Evolutionary conservation across 2,888 invertebrate species (phyloP).

Genomic region (Tromatobia lineatoria): DNA sequence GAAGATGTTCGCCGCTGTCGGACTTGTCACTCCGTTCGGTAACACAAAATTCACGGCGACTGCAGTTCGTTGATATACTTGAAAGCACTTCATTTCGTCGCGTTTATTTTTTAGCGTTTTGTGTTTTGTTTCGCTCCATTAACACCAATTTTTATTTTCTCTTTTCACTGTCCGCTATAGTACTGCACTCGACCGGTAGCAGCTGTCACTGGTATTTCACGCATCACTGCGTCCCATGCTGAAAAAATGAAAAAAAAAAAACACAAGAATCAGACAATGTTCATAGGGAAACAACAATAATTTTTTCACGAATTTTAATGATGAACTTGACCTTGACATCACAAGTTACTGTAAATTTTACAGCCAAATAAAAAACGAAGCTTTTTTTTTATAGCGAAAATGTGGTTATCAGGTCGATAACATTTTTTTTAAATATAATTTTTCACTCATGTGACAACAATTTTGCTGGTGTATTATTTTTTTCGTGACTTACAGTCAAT

Average conservation of each 20-base stretch:
- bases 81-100: constrained; percentile 40
- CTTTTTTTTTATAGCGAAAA: neutral
- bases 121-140: constrained; percentile 24
- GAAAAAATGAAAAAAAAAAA: constrained; percentile 81
- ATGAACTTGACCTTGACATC: too few relatives aligned
- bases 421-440: too few relatives aligned
- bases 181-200: constrained; percentile 87
- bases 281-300: too few relatives aligned
- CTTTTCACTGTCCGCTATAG: constrained; percentile 87
- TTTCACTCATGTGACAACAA: too few relatives aligned
- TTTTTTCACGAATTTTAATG: too few relatives aligned
- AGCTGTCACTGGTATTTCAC: constrained; percentile 83
- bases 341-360: neutral
- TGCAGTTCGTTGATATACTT: constrained; percentile 27
- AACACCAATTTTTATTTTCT: constrained; percentile 2
- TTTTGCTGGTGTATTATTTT: too few relatives aligned
- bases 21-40: constrained; percentile 33
- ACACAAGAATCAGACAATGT: neutral
- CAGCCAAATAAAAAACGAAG: too few relatives aligned
- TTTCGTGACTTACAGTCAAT: too few relatives aligned
- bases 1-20: constrained; percentile 1
- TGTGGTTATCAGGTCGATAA: too few relatives aligned
- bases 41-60: constrained; percentile 35
- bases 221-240: constrained; percentile 92
- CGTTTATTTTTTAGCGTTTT: constrained; percentile 41